Conservation (phyloP, 2,888 invertebrate species). For the Drosophila subquinaria region DNA sequence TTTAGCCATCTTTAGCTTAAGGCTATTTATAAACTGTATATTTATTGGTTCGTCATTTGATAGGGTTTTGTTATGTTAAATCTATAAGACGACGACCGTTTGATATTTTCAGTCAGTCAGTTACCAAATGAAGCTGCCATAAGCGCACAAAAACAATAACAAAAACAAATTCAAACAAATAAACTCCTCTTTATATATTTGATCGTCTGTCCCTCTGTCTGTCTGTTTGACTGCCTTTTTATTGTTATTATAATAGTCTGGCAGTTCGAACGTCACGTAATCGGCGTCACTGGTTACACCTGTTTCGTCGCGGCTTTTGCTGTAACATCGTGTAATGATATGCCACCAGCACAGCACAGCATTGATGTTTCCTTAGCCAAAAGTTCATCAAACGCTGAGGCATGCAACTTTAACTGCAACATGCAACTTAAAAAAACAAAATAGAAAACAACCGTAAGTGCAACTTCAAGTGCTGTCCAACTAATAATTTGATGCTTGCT, state of each 20-base stretch:
- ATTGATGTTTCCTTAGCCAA: conserved; percentile 44
- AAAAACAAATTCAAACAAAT: conserved; percentile 31
- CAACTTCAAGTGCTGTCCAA: conserved; percentile 36
- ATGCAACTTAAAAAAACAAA: conserved; percentile 1
- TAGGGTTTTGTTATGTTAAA: conserved; percentile 64
- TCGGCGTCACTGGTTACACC: conserved; percentile 75
- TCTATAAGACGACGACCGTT: conserved; percentile 59
- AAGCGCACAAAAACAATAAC: conserved; percentile 35
- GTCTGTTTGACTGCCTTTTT: conserved; percentile 36
- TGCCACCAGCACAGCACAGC: conserved; percentile 59
- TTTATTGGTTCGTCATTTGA: conserved; percentile 67
- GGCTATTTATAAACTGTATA: conserved; percentile 62
- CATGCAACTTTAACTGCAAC: conserved; percentile 39
- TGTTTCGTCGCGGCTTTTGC: conserved; percentile 54
- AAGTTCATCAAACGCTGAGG: conserved; percentile 76
- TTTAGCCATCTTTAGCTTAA: conserved; percentile 44
- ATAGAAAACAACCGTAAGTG: conserved; percentile 34
- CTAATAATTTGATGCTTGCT: conserved; percentile 53
- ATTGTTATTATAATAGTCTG: conserved; percentile 71
- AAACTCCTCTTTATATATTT: conserved; percentile 30
- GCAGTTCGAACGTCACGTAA: conserved; percentile 72
- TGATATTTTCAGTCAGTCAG: conserved; percentile 71
- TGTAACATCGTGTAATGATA: conserved; percentile 70
- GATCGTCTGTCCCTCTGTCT: conserved; percentile 5
- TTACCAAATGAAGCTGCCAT: conserved; percentile 46